These are phyloP conservation scores for Trichopria drosophilae DNA, from an alignment of 2,888 invertebrate species.

Conservation along the genomic window DNA sequence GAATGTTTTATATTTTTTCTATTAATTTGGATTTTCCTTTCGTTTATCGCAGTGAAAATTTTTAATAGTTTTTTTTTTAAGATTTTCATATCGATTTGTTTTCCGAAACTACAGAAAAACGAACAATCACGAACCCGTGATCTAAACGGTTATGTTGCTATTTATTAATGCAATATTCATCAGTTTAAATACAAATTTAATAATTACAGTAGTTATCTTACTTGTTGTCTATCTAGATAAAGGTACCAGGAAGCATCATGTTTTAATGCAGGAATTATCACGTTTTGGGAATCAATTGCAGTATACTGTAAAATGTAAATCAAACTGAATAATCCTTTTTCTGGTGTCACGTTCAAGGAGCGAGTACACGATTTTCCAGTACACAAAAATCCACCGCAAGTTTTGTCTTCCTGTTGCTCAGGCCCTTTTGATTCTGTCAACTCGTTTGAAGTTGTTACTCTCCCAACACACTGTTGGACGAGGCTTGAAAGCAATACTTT, in stretches of 20 bases:
- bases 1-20: no score
- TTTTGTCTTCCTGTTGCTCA: constrained; percentile 44
- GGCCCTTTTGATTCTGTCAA: no score
- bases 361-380: constrained; percentile 67
- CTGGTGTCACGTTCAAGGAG: constrained; percentile 56
- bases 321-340: constrained; percentile 66
- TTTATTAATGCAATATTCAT: no score
- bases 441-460: no score
- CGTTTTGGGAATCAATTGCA: constrained; percentile 63
- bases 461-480: constrained; percentile 37
- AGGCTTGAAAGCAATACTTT: constrained; percentile 54
- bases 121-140: no score
- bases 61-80: no score
- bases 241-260: constrained; percentile 69
- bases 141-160: no score
- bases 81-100: no score
- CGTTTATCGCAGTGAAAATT: no score
- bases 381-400: constrained; percentile 73
- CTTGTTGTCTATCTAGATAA: constrained; percentile 76
- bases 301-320: constrained; percentile 67
- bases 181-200: no score
- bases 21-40: no score
- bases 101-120: no score
- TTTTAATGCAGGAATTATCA: constrained; percentile 68
- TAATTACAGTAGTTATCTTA: constrained; percentile 48